phyloP scores from a whole-genome alignment of 2,113 vertebrate species.

The Xenotilapia caudafasciata region DNA sequence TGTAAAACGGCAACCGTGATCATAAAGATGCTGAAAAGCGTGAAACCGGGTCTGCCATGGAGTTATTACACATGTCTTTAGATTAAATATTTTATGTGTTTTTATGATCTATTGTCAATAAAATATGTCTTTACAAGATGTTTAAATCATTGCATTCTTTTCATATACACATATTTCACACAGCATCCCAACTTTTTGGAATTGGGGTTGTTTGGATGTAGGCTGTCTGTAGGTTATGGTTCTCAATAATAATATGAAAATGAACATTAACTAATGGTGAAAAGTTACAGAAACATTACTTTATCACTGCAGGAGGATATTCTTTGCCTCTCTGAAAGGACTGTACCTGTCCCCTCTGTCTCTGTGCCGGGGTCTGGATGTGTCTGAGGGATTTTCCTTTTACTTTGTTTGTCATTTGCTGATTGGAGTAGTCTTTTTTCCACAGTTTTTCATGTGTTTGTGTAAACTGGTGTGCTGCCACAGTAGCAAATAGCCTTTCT shows the following conservation, averaged over 20 bases:
- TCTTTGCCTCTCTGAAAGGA: not conserved
- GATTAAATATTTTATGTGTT: not conserved
- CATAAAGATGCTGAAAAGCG: not conserved
- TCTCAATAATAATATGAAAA: not conserved
- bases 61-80: not conserved
- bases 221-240: not conserved
- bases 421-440: not conserved
- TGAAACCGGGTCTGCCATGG: not conserved
- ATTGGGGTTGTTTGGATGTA: not conserved
- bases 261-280: not conserved
- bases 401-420: not conserved
- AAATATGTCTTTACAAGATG: not conserved
- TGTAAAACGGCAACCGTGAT: not conserved
- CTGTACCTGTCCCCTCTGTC: not conserved
- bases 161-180: not conserved
- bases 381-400: not conserved
- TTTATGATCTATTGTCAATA: not conserved
- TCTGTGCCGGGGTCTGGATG: not conserved
- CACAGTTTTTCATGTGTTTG: not conserved
- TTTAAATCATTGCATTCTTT: not conserved
- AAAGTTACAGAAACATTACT: not conserved
- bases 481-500: not conserved
- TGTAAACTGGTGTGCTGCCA: not conserved
- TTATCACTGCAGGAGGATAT: not conserved
- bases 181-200: not conserved